Evolutionary conservation across 37 sponge, comb jelly and placozoan species (phyloP).

Genomic region (Chondrosia reniformis): DNA sequence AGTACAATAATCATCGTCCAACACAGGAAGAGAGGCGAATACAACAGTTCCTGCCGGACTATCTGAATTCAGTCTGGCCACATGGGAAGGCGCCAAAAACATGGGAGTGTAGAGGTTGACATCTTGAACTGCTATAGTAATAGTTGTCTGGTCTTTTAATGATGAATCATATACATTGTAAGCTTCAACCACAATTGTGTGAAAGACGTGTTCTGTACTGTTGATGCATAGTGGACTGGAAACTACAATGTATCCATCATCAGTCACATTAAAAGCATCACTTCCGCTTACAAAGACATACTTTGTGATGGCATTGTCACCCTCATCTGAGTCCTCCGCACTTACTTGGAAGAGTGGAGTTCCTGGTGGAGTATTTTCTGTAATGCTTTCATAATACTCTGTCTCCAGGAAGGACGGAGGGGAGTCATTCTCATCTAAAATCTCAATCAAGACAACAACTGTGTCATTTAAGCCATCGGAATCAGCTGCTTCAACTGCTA

Average conservation of each 20-base stretch:
- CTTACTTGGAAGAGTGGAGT: neutral
- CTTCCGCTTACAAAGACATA: constrained; percentile 25
- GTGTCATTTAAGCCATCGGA: constrained; percentile 10
- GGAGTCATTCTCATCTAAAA: constrained; percentile 10
- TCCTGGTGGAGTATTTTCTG: constrained; percentile 43
- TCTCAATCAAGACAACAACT: neutral
- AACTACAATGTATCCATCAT: constrained; percentile 42
- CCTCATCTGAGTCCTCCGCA: constrained; percentile 52
- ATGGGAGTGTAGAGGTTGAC: constrained; percentile 57
- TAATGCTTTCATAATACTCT: constrained; percentile 20
- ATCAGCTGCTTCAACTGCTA: constrained; percentile 6
- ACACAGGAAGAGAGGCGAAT: constrained; percentile 32
- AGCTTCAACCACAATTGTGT: constrained; percentile 43
- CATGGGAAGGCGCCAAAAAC: constrained; percentile 66
- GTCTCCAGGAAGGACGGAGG: neutral
- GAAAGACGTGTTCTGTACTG: neutral
- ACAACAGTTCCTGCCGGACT: constrained; percentile 39
- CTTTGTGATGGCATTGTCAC: constrained; percentile 40
- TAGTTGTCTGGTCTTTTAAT: constrained; percentile 9
- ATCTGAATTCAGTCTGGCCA: constrained; percentile 32
- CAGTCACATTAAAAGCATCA: constrained; percentile 26
- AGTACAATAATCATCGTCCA: constrained; percentile 63
- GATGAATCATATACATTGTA: constrained; percentile 14
- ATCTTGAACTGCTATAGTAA: constrained; percentile 46
- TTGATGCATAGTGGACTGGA: constrained; percentile 32